These are phyloP conservation scores for Falco concolor DNA, from an alignment of 2,797 vertebrate species.

Conservation along the genomic window DNA sequence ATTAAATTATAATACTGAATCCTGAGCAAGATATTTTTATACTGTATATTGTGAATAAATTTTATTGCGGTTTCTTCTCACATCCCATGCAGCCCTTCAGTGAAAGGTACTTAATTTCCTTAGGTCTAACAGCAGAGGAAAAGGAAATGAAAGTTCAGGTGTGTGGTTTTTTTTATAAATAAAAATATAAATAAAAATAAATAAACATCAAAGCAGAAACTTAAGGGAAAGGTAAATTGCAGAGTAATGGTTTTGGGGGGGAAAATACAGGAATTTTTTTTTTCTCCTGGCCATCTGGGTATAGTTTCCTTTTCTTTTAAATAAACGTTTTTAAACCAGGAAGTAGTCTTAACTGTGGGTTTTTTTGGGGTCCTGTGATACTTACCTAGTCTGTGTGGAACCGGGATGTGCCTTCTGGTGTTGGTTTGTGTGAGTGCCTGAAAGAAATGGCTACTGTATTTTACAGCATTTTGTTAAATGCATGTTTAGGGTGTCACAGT, in stretches of 20 bases:
- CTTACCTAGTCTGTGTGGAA: not conserved
- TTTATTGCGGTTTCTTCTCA: conserved; percentile 65
- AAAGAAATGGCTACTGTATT: not conserved
- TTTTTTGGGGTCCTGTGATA: not conserved
- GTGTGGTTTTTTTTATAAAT: not conserved
- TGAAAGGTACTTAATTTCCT: conserved; percentile 46
- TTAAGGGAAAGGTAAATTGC: conserved; percentile 28
- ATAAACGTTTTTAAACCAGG: conserved; percentile 60
- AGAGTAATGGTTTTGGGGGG: not conserved
- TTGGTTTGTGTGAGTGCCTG: not conserved
- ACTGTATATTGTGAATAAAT: conserved; percentile 75
- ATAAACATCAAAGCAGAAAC: conserved; percentile 6
- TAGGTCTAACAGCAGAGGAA: not conserved
- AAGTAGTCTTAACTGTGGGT: not conserved
- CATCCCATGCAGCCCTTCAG: conserved; percentile 16
- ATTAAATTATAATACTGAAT: conserved; percentile 82
- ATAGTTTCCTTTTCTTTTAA: conserved; percentile 56
- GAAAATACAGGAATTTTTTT: not conserved
- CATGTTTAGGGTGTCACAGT: not conserved
- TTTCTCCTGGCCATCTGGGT: not conserved
- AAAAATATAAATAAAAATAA: not conserved
- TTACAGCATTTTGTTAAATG: not conserved
- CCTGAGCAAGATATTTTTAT: conserved; percentile 78
- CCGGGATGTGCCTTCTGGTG: not conserved
- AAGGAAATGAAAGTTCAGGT: not conserved